These are phyloP conservation scores for Siniperca obscura DNA, from an alignment of 2,797 vertebrate genomes.

Conservation along the genomic window DNA sequence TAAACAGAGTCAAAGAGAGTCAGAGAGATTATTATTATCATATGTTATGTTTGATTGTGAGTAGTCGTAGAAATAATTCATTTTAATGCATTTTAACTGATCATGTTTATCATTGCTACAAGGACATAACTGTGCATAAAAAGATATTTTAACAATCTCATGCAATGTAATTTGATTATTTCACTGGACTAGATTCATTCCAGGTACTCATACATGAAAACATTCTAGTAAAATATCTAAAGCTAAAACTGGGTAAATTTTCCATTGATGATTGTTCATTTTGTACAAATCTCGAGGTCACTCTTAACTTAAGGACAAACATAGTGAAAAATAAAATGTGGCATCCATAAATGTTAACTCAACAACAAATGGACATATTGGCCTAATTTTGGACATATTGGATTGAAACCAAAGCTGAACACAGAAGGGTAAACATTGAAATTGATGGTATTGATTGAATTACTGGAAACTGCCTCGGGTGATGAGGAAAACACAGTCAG, in stretches of 20 bases:
- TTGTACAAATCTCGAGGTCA: neutral
- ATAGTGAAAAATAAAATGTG: conserved; percentile 40
- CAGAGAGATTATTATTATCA: neutral
- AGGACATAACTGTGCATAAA: neutral
- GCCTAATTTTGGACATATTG: conserved; percentile 62
- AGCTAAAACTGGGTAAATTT: neutral
- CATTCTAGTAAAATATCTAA: neutral
- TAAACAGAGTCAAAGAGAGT: conserved; percentile 31
- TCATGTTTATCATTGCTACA: neutral
- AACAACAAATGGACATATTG: conserved; percentile 63
- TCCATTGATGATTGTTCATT: neutral
- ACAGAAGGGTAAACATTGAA: conserved; percentile 70
- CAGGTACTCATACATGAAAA: neutral
- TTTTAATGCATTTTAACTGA: conserved; percentile 12
- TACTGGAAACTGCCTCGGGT: conserved; percentile 69
- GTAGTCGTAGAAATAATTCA: neutral
- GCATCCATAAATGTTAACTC: conserved; percentile 66
- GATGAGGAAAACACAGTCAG: conserved; percentile 42
- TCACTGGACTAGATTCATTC: neutral
- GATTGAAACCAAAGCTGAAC: conserved; percentile 68
- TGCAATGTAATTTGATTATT: neutral
- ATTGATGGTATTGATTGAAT: conserved; percentile 77
- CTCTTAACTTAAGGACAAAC: conserved; percentile 2
- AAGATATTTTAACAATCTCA: neutral
- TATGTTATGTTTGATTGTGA: conserved; percentile 27